Evolutionary conservation across 1,140 invertebrate species (phyloP).

Genomic region (Eurosta solidaginis): DNA sequence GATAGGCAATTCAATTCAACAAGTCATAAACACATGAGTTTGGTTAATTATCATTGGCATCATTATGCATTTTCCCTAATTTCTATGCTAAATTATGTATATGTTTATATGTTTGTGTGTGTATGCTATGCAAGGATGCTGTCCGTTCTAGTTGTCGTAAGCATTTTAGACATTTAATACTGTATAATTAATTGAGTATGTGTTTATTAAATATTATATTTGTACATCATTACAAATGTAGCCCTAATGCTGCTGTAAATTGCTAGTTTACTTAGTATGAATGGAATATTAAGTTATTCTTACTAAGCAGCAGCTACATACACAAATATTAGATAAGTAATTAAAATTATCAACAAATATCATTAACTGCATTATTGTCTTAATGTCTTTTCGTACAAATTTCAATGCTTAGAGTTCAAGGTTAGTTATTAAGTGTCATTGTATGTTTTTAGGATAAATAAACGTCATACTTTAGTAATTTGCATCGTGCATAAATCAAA

Average conservation of each 20-base stretch:
- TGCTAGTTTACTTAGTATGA: neutral
- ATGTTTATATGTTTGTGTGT: neutral
- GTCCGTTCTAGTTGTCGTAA: too few relatives aligned
- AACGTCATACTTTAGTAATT: too few relatives aligned
- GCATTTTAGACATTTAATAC: too few relatives aligned
- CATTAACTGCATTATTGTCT: neutral
- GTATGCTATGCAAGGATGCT: too few relatives aligned
- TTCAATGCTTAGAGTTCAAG: neutral
- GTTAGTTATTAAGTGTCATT: neutral
- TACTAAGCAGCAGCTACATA: neutral
- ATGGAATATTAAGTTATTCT: neutral
- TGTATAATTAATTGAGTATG: too few relatives aligned
- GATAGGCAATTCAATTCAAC: slow-evolving; percentile 13
- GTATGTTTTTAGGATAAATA: neutral
- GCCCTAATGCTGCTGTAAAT: neutral
- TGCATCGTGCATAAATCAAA: neutral
- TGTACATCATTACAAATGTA: neutral
- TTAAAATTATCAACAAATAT: neutral
- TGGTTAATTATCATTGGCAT: neutral
- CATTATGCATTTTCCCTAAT: neutral
- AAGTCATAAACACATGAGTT: neutral
- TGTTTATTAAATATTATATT: neutral
- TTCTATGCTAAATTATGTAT: neutral
- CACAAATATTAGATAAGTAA: neutral
- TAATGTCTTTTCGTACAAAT: too few relatives aligned